Percentiles rank a stretch among this genome's conserved stretches.
Evolutionary conservation across 2,888 invertebrate genomes (phyloP).

Genomic region (Drosophila mercatorum): DNA sequence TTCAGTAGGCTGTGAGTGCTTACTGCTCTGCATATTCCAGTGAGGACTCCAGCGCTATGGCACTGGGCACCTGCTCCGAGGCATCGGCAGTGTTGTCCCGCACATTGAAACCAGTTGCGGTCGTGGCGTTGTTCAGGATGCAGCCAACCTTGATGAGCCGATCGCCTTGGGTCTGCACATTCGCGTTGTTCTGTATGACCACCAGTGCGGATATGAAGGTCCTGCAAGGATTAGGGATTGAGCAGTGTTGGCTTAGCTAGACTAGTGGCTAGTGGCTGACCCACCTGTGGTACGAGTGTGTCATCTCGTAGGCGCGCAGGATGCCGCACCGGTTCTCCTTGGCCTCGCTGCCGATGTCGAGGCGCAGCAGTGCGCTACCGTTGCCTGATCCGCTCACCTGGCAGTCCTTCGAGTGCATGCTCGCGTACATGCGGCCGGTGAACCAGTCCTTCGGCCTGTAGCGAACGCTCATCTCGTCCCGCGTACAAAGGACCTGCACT

Average conservation of each 20-base stretch:
- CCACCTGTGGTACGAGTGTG: constrained; percentile 80
- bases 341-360: constrained; percentile 83
- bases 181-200: constrained; percentile 92
- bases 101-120: constrained; percentile 35
- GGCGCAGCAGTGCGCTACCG: constrained; percentile 74
- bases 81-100: constrained; percentile 62
- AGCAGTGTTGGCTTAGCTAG: neutral
- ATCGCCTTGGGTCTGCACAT: constrained; percentile 94
- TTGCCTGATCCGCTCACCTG: constrained; percentile 87
- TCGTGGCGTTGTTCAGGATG: constrained; percentile 86
- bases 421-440: constrained; percentile 91
- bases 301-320: constrained; percentile 84
- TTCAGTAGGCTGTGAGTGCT: constrained; percentile 41
- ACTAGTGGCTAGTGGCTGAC: neutral
- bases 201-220: constrained; percentile 91
- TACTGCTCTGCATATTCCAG: constrained; percentile 86
- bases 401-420: constrained; percentile 91
- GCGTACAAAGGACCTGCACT: constrained; percentile 93
- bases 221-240: constrained; percentile 84
- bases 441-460: constrained; percentile 88
- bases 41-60: constrained; percentile 86
- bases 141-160: constrained; percentile 92
- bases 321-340: constrained; percentile 84
- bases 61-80: constrained; percentile 83
- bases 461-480: constrained; percentile 88